Evolutionary conservation across 2,113 vertebrate genomes (phyloP).

Genomic region (Echinops telfairi): DNA sequence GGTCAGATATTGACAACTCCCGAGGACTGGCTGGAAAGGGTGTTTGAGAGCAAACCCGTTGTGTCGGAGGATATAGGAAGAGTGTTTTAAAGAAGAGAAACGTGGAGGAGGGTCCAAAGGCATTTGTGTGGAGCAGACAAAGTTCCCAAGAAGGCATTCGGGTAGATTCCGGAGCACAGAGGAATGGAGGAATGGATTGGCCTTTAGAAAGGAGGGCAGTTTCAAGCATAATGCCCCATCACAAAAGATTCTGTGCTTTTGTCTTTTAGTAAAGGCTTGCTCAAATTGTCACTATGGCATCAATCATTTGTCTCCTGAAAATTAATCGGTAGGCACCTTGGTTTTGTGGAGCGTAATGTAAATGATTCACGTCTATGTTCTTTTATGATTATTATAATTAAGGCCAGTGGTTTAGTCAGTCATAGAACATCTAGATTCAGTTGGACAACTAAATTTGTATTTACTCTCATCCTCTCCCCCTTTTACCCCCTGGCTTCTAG

Average conservation of each 20-base stretch:
- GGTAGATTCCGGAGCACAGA: background rate
- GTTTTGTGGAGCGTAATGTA: background rate
- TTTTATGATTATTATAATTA: conserved; percentile 17
- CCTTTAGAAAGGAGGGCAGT: background rate
- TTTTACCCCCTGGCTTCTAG: background rate
- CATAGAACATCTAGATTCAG: background rate
- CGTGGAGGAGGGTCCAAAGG: background rate
- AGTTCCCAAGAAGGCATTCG: background rate
- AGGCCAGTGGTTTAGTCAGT: conserved; percentile 8
- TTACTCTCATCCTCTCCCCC: conserved; percentile 17
- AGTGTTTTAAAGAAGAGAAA: conserved; percentile 15
- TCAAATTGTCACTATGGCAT: background rate
- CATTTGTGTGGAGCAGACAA: background rate
- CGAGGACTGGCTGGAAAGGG: background rate
- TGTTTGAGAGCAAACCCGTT: background rate
- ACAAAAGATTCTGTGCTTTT: background rate
- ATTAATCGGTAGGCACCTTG: background rate
- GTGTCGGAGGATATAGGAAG: background rate
- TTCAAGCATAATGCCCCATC: background rate
- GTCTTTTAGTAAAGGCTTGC: background rate
- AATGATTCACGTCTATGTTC: background rate
- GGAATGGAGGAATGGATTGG: background rate
- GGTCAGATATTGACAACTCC: background rate
- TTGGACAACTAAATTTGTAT: background rate
- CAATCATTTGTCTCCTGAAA: background rate